Percentiles rank a stretch among this genome's conserved stretches.
Evolutionary conservation across 2,797 vertebrate genomes (phyloP).

Genomic region (Pygocentrus nattereri): DNA sequence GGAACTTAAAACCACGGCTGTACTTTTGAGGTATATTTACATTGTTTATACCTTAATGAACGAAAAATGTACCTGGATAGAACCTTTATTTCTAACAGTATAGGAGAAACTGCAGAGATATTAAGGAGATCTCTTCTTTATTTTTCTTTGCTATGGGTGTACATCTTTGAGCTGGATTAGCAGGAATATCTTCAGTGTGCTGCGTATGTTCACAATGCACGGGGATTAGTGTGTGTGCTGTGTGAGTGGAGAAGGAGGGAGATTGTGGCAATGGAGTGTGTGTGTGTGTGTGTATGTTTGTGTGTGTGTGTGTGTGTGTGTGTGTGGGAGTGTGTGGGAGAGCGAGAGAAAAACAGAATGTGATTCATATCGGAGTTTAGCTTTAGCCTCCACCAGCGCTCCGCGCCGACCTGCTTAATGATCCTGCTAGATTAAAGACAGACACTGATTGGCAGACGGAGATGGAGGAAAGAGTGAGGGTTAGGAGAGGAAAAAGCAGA

Average conservation of each 20-base stretch:
- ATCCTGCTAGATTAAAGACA: constrained; percentile 25
- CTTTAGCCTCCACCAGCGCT: constrained; percentile 10
- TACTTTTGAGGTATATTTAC: too few relatives aligned
- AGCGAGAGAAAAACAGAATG: constrained; percentile 29
- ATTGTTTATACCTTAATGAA: too few relatives aligned
- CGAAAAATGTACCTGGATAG: too few relatives aligned
- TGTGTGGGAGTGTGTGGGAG: constrained; percentile 39
- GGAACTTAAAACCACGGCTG: too few relatives aligned
- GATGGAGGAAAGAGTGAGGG: constrained; percentile 15
- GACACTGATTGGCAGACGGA: constrained; percentile 45
- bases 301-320: not conserved
- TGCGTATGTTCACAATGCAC: constrained; percentile 47
- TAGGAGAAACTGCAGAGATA: too few relatives aligned
- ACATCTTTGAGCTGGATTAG: constrained; percentile 23
- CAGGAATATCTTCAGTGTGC: constrained; percentile 15
- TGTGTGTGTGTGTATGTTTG: too few relatives aligned
- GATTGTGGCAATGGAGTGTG: constrained; percentile 43
- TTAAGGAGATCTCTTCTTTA: too few relatives aligned
- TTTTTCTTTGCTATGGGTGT: not conserved
- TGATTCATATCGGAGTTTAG: constrained; percentile 50
- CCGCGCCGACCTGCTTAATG: constrained; percentile 27
- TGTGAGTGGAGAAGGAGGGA: constrained; percentile 29
- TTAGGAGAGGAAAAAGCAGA: too few relatives aligned
- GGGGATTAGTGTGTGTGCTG: constrained; percentile 38
- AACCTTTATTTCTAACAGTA: too few relatives aligned